Conservation (phyloP, 2,888 invertebrate genomes). For the Mantis religiosa region DNA sequence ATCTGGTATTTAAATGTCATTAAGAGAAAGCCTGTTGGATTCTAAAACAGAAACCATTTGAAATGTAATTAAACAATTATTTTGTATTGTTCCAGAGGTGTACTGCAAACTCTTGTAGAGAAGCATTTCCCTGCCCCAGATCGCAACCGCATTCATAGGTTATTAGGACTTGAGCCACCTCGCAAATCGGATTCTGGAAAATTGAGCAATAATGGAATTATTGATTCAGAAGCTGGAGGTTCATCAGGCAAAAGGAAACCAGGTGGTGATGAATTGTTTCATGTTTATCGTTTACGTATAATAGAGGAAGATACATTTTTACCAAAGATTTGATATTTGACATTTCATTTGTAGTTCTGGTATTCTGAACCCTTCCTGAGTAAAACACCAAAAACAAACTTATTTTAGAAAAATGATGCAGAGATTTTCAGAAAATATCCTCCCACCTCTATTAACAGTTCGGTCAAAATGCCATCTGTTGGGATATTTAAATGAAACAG, state of each 20-base stretch:
- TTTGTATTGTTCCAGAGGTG: slow-evolving; percentile 62
- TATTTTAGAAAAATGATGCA: no score
- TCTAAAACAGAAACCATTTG: not conserved
- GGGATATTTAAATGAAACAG: no score
- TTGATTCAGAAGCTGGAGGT: slow-evolving; percentile 41
- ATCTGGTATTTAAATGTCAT: no score
- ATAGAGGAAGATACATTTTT: no score
- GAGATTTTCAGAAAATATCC: no score
- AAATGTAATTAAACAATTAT: not conserved
- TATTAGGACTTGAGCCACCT: slow-evolving; percentile 52
- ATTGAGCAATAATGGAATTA: slow-evolving; percentile 38
- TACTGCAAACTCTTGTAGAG: slow-evolving; percentile 92
- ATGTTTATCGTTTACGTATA: not conserved
- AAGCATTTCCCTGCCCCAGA: slow-evolving; percentile 98
- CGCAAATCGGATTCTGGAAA: slow-evolving; percentile 36
- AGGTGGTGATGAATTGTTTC: slow-evolving; percentile 37
- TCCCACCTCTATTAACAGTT: no score
- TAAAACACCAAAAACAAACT: no score
- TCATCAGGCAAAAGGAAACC: slow-evolving; percentile 56
- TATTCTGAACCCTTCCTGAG: no score
- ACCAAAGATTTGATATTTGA: no score
- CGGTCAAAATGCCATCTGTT: no score
- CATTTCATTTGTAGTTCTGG: no score
- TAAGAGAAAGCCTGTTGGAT: no score
- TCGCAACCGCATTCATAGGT: slow-evolving; percentile 71